A percentile compares a stretch with the other conserved stretches of the same genome.
Conservation (phyloP, 2,113 vertebrate species). For the Riparia riparia region DNA sequence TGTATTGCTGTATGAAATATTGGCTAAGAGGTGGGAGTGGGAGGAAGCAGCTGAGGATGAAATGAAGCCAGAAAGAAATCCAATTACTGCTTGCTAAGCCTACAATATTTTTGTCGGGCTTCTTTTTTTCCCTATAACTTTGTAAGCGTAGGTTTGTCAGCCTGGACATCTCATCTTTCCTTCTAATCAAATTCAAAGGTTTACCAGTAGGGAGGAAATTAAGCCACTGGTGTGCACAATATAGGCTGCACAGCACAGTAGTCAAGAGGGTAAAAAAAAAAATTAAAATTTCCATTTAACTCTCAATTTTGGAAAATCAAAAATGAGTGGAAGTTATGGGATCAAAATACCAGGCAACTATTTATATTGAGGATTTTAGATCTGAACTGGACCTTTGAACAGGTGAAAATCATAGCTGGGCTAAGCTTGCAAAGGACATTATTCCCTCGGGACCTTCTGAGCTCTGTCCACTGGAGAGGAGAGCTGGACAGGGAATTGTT, state of each 20-base stretch:
- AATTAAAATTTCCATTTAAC: neutral
- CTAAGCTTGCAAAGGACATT: neutral
- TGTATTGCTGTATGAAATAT: neutral
- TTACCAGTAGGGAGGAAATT: neutral
- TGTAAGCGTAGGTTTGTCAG: neutral
- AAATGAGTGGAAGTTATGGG: neutral
- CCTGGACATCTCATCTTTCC: neutral
- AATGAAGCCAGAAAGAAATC: neutral
- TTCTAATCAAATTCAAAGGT: neutral
- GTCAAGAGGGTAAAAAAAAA: neutral
- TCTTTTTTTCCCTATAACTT: neutral
- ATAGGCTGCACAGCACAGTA: neutral
- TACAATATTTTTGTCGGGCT: neutral
- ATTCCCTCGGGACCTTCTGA: neutral
- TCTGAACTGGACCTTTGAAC: neutral
- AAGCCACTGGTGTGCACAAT: neutral
- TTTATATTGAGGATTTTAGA: neutral
- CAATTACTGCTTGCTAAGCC: neutral
- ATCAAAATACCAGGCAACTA: neutral
- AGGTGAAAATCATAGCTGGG: rapidly evolving
- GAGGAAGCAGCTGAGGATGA: neutral
- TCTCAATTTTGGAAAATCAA: neutral
- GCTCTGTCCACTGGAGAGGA: neutral
- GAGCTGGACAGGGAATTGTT: neutral
- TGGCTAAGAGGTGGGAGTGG: neutral